A percentile compares a stretch with the other conserved stretches of the same genome.
These are phyloP conservation scores for Parus major DNA, from an alignment of 2,113 vertebrate genomes.

Conservation along the genomic window DNA sequence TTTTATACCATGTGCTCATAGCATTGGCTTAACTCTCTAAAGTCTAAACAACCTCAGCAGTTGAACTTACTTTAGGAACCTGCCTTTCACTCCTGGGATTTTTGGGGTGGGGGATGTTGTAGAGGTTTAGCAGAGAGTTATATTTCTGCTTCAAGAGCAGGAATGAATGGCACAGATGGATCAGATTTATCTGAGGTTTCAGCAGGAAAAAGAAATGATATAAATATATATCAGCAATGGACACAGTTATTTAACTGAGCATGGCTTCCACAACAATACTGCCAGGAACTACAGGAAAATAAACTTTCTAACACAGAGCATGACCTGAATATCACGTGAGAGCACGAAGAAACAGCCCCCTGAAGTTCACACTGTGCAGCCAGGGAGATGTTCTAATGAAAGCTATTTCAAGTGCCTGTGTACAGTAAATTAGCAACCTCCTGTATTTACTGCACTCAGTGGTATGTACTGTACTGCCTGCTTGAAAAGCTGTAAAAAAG, in stretches of 20 bases:
- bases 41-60: neutral
- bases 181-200: neutral
- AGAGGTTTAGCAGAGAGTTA: neutral
- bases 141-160: neutral
- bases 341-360: neutral
- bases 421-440: neutral
- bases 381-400: neutral
- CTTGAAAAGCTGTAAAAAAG: neutral
- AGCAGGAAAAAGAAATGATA: neutral
- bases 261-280: rapidly evolving
- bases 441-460: neutral
- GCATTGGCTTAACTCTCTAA: neutral
- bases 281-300: neutral
- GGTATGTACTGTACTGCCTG: neutral
- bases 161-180: neutral
- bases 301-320: neutral
- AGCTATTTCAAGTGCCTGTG: neutral
- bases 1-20: neutral
- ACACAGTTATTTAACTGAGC: neutral
- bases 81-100: neutral
- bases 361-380: neutral
- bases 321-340: neutral
- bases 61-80: neutral
- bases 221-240: neutral
- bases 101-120: neutral